Conservation (phyloP, 2,888 invertebrate genomes). For the Apotomis turbidana region DNA sequence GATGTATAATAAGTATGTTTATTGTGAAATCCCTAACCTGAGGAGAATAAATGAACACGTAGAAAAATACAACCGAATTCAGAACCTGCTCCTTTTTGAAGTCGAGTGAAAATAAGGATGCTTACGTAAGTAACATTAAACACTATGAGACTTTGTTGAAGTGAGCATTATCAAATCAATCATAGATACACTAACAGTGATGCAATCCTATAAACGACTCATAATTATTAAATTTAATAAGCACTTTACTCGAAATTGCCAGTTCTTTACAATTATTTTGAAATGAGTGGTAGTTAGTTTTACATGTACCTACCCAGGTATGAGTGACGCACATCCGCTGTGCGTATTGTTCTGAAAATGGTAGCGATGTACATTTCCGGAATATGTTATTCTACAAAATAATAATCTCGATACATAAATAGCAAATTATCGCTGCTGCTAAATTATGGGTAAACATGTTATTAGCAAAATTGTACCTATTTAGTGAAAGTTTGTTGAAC, state of each 20-base stretch:
- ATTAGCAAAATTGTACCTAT: background rate
- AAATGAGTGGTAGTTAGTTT: conserved; percentile 22
- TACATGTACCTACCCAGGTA: background rate
- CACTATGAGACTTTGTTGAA: no score
- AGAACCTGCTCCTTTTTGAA: no score
- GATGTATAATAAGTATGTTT: no score
- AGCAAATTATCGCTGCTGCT: background rate
- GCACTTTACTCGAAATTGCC: conserved; percentile 4
- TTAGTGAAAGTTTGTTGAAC: background rate
- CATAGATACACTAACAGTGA: background rate
- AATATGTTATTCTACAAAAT: background rate
- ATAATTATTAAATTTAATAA: background rate
- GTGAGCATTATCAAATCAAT: background rate
- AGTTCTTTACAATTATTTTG: conserved; percentile 6
- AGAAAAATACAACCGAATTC: no score
- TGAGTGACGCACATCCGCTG: conserved; percentile 21
- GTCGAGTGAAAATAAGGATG: no score
- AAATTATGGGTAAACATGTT: background rate
- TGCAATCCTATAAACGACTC: background rate
- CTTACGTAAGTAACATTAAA: no score
- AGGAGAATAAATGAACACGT: no score
- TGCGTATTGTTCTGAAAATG: background rate
- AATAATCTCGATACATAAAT: background rate
- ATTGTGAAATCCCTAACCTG: no score
- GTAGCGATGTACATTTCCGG: background rate